Evolutionary conservation across 2,797 vertebrate species (phyloP).

Genomic region (Nothura maculosa): DNA sequence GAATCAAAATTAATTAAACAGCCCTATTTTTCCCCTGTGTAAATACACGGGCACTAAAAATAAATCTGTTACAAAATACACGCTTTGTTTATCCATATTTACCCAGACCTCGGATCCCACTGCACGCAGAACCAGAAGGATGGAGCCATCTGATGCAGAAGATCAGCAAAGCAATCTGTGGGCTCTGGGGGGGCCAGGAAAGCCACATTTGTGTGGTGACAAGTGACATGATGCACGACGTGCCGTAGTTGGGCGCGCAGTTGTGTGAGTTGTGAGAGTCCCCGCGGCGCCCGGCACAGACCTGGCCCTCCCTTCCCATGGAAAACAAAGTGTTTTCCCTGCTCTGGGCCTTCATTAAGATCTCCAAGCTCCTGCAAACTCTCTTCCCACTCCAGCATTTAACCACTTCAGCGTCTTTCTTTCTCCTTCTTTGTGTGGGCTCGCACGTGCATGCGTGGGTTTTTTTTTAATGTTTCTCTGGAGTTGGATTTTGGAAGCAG

Average conservation of each 20-base stretch:
- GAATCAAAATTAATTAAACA: constrained; percentile 24
- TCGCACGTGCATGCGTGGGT: too few relatives aligned
- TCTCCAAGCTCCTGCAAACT: not conserved
- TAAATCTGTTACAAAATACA: constrained; percentile 53
- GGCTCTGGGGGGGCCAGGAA: constrained; percentile 31
- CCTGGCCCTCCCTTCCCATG: not conserved
- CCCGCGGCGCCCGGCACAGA: not conserved
- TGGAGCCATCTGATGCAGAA: constrained; percentile 54
- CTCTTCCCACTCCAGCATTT: not conserved
- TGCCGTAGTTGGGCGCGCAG: constrained; percentile 4
- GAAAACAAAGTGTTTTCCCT: not conserved
- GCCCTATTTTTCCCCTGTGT: not conserved
- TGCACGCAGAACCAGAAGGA: constrained; percentile 57
- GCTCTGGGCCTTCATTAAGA: not conserved
- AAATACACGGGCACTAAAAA: constrained; percentile 43
- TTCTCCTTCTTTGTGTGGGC: too few relatives aligned
- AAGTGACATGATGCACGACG: constrained; percentile 39
- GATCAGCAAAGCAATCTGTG: constrained; percentile 62
- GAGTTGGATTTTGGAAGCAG: not conserved
- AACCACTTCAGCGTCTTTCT: accelerated
- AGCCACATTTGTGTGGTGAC: constrained; percentile 16
- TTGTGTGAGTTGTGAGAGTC: not conserved
- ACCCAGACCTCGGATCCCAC: constrained; percentile 43
- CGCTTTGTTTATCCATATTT: constrained; percentile 60
- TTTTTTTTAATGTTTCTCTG: not conserved